phyloP scores from a whole-genome alignment of 2,113 vertebrate species.

The Nyctereutes procyonoides region DNA sequence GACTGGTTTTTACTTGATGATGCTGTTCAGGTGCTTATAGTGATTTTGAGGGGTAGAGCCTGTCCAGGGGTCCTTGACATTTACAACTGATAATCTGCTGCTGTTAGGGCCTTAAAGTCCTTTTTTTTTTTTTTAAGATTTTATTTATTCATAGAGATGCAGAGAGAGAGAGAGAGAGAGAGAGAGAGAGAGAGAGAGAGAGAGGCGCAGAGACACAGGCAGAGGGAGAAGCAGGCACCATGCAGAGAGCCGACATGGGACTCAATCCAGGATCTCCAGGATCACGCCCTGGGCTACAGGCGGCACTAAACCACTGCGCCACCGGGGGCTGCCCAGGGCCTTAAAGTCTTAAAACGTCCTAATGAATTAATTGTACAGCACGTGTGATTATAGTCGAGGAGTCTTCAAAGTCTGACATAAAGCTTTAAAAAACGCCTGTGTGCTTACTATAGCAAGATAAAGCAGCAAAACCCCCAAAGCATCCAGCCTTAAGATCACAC shows the following conservation, averaged over 20 bases:
- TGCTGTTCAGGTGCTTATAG: neutral
- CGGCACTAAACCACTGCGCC: too few species aligned
- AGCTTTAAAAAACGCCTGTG: constrained; percentile 36
- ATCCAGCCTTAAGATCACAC: neutral
- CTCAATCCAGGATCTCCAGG: too few species aligned
- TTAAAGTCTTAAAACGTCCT: neutral
- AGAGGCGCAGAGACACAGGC: too few species aligned
- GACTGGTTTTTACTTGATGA: neutral
- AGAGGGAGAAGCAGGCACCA: too few species aligned
- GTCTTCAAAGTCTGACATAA: constrained; percentile 30
- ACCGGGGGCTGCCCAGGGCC: too few species aligned
- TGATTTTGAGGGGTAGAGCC: neutral
- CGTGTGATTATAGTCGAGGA: neutral
- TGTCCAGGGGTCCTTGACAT: neutral
- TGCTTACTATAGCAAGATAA: constrained; percentile 36
- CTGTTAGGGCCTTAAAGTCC: neutral
- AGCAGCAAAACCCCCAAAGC: neutral
- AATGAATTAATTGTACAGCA: constrained; percentile 7
- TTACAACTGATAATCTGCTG: neutral
- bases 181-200: too few species aligned
- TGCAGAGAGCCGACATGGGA: too few species aligned
- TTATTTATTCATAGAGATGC: too few species aligned
- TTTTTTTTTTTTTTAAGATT: too few species aligned
- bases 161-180: too few species aligned
- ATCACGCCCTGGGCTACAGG: too few species aligned